Percentiles rank a stretch among this genome's conserved stretches.
phyloP scores from a whole-genome alignment of 2,797 vertebrate genomes.

The Trichosurus vulpecula region DNA sequence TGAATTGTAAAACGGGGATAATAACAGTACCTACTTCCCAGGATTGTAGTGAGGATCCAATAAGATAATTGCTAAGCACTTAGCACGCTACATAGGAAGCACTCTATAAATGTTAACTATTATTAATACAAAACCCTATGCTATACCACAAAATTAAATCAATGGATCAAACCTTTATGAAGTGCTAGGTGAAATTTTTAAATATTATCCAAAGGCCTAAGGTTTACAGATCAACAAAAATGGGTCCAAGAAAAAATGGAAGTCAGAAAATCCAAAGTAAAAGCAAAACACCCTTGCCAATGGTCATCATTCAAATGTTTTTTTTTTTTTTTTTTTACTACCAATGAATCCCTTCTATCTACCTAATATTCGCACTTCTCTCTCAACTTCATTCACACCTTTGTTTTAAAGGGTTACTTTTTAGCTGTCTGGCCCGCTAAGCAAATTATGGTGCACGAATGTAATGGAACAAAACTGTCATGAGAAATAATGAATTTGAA shows the following conservation, averaged over 20 bases:
- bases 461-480: background rate
- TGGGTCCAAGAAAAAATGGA: background rate
- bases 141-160: background rate
- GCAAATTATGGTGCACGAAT: background rate
- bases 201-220: background rate
- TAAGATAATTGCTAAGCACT: background rate
- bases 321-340: no score
- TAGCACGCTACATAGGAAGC: background rate
- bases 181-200: background rate
- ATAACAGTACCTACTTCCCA: background rate
- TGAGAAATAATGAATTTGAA: background rate
- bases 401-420: background rate
- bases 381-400: background rate
- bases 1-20: background rate
- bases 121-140: background rate
- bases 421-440: background rate
- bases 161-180: background rate
- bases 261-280: background rate
- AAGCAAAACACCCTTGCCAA: background rate
- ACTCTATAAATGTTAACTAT: background rate
- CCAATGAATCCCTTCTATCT: background rate
- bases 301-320: background rate
- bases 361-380: background rate
- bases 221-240: background rate
- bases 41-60: background rate